Evolutionary conservation across 1,140 invertebrate species (phyloP), one percentile per base, ranked within the genome.

Genomic region (Brachionus asplanchnoidis): DNA sequence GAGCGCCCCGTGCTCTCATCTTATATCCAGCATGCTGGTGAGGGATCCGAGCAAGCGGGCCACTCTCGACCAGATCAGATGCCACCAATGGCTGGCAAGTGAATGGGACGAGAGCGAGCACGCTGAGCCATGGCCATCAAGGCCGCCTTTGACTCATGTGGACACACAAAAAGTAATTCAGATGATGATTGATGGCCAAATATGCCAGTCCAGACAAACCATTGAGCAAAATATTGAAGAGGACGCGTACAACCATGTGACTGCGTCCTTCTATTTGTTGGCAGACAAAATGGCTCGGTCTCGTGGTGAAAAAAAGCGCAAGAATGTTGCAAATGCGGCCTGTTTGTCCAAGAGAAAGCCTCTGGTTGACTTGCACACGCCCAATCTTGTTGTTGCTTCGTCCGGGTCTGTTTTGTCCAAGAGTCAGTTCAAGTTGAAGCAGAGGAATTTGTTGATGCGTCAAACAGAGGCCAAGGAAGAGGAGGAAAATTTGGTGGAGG

Each of bases 201-300:
- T 99, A 84, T 96, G 95, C 80, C 93, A 94, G 60, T 95, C 96
- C 90, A 96, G 97, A 88, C 93, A 97, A 90, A 97, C 97, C 86
- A 89, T 95, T 86, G 94, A 96, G 93, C 95, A 88, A 92, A 92
- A 78, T 78, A 20, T 70, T n/a, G 14, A 42, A 66, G 6, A 36
- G 56, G 66, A 44, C 91, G 95, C 96, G 87, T 99, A 99, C 90
- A 97, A 97, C 90, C 95, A 99, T 89, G 94, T 99, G 86, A 98
- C 97, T 40, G 97, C 97, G 32, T 99, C 97, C 36, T 99, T 99
- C 91, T 99, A 96, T 91, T 91, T 99, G 86, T 91, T 99, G 85
- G 97, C 96, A 26, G 97, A 99, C 91, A 82, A 82, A 60, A 28
- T 36, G 6, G 9, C 14, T 9, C 56, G 42, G 0, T 60, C 20